Evolutionary conservation across 2,113 vertebrate species (phyloP), one percentile per base, ranked within the genome.

Genomic region (Uria lomvia): DNA sequence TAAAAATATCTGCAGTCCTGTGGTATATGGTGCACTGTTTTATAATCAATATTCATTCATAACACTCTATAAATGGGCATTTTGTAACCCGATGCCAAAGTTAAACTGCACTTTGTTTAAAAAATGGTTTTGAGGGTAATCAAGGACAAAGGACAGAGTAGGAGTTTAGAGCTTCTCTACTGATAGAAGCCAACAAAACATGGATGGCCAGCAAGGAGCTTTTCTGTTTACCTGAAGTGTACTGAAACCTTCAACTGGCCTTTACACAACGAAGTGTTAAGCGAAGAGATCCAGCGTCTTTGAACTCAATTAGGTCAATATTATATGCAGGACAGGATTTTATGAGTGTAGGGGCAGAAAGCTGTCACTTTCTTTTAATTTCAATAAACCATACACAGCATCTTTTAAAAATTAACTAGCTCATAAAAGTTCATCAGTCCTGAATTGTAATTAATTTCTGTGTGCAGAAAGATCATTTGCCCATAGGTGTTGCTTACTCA

Each of bases 391-490:
- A 96, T 30, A 93, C 95, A 93, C 84, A 93, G 95, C 96, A 97
- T 94, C 94, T 97, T 97, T 96, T 92, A 97, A 96, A 97, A 97
- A 97, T 95, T 96, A 96, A 97, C 93, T 96, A 97, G 95, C 94
- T 97, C 97, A 95, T 97, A 96, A 97, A 97, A 96, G 97, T 96
- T 97, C 95, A 96, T 97, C 96, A 97, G 90, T 97, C 72, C 79
- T 96, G 93, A 96, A 95, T 96, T 95, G 85, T 94, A 97, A 97
- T 97, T 96, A 97, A 97, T 96, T 97, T 95, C 94, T 90, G 71
- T 68, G 49, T 71, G 94, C 91, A 70, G 94, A 90, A 90, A 96
- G 94, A 96, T 96, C 92, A 90, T 97, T 96, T 97, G 97, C 96
- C 95, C 76, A 97, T 96, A 94, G 95, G 94, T 96, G 94, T 96